These are phyloP conservation scores for Phoxinus dragarum DNA, from an alignment of 2,797 vertebrate species.

Conservation along the genomic window DNA sequence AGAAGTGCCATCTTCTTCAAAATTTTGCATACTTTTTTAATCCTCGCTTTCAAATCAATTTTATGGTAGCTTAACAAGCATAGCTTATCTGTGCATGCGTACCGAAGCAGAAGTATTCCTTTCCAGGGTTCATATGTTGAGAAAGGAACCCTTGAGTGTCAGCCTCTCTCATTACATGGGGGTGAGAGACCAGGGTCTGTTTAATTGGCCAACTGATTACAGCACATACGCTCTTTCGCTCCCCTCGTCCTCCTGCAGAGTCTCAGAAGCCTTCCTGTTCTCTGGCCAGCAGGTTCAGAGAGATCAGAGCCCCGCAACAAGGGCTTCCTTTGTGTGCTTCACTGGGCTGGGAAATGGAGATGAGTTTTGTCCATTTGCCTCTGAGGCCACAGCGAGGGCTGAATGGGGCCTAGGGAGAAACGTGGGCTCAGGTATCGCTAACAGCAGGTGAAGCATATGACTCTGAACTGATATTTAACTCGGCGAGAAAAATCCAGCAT, in stretches of 20 bases:
- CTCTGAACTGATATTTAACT: constrained; percentile 35
- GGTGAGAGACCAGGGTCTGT: constrained; percentile 75
- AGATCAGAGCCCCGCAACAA: constrained; percentile 62
- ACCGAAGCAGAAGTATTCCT: constrained; percentile 17
- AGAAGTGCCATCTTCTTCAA: neutral
- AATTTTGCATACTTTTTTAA: neutral
- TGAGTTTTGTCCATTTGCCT: constrained; percentile 62
- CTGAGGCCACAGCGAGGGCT: constrained; percentile 57
- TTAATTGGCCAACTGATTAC: constrained; percentile 74
- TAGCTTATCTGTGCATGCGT: neutral
- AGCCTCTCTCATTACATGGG: constrained; percentile 77
- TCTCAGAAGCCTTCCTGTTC: constrained; percentile 67
- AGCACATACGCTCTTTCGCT: constrained; percentile 57
- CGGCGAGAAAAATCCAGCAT: neutral
- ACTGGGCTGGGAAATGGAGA: constrained; percentile 66
- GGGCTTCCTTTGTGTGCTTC: constrained; percentile 60
- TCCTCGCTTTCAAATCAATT: neutral
- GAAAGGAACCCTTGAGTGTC: constrained; percentile 62
- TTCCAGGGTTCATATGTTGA: constrained; percentile 47
- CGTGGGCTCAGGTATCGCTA: constrained; percentile 61
- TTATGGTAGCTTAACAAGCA: constrained; percentile 1
- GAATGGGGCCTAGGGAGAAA: constrained; percentile 56
- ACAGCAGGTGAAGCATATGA: constrained; percentile 57
- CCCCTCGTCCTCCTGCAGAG: constrained; percentile 66
- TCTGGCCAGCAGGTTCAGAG: constrained; percentile 58